These are phyloP conservation scores for Andrena camellia DNA, from an alignment of 2,888 invertebrate genomes.

Conservation along the genomic window DNA sequence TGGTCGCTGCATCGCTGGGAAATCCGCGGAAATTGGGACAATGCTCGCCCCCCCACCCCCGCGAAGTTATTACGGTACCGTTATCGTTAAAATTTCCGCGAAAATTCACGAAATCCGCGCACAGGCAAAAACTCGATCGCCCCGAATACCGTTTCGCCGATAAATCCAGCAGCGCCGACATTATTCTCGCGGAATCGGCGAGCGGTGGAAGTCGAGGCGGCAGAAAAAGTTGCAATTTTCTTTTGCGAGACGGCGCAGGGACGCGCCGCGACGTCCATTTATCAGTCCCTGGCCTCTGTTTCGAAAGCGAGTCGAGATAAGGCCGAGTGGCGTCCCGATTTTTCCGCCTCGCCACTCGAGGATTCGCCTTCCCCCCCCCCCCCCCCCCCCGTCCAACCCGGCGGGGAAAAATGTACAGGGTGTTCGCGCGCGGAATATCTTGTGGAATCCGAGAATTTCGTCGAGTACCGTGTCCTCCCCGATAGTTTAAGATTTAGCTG, in stretches of 20 bases:
- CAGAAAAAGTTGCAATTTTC: conserved; percentile 38
- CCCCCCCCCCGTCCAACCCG: no score
- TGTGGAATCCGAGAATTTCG: background rate
- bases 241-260: conserved; percentile 44
- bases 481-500: background rate
- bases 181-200: conserved; percentile 16
- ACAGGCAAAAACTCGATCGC: background rate
- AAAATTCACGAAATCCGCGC: background rate
- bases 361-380: conserved; percentile 20
- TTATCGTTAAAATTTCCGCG: conserved; percentile 1
- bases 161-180: background rate
- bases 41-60: background rate
- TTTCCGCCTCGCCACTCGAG: conserved; percentile 45
- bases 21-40: conserved; percentile 24
- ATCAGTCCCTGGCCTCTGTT: conserved; percentile 61
- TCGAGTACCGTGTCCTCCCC: background rate
- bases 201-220: background rate
- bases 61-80: conserved; percentile 7
- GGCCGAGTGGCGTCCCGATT: conserved; percentile 53
- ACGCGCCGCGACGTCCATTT: conserved; percentile 60
- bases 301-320: conserved; percentile 63
- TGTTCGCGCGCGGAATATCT: background rate
- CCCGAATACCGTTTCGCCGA: background rate
- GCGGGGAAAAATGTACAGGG: background rate
- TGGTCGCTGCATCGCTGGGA: background rate